These are phyloP conservation scores for Netta rufina DNA, from an alignment of 2,797 vertebrate species.

Conservation along the genomic window DNA sequence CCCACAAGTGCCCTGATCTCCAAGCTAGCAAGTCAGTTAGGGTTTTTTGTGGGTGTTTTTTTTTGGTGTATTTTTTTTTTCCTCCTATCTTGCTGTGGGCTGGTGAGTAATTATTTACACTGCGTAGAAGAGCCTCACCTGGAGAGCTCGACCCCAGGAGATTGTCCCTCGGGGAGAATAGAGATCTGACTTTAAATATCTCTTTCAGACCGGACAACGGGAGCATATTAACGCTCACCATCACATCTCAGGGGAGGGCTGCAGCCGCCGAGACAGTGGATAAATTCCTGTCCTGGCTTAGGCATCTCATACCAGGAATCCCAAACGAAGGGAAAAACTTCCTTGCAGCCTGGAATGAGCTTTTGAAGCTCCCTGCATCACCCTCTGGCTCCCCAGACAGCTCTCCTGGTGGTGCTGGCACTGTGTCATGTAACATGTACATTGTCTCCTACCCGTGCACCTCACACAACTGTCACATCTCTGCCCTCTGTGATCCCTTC, in stretches of 20 bases:
- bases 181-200: slow-evolving; percentile 5
- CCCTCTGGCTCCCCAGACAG: slow-evolving; percentile 3
- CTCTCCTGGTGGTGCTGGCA: not conserved
- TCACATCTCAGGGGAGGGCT: not conserved
- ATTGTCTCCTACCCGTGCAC: not conserved
- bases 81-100: not conserved
- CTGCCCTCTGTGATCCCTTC: not conserved
- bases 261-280: not conserved
- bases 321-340: not conserved
- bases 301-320: not conserved
- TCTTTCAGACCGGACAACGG: not conserved
- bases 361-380: not conserved
- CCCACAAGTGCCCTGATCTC: not conserved
- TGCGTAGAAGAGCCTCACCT: not conserved
- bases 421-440: not conserved
- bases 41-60: not conserved
- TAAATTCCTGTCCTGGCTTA: not conserved
- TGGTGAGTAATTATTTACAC: slow-evolving; percentile 36
- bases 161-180: not conserved
- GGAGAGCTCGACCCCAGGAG: not conserved
- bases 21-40: not conserved
- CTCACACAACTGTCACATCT: fast-evolving
- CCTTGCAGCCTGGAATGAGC: not conserved
- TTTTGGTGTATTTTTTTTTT: not conserved
- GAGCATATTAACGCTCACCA: slow-evolving; percentile 12